These are phyloP conservation scores for Drosophila truncata DNA, from an alignment of 1,140 invertebrate genomes.

Conservation along the genomic window DNA sequence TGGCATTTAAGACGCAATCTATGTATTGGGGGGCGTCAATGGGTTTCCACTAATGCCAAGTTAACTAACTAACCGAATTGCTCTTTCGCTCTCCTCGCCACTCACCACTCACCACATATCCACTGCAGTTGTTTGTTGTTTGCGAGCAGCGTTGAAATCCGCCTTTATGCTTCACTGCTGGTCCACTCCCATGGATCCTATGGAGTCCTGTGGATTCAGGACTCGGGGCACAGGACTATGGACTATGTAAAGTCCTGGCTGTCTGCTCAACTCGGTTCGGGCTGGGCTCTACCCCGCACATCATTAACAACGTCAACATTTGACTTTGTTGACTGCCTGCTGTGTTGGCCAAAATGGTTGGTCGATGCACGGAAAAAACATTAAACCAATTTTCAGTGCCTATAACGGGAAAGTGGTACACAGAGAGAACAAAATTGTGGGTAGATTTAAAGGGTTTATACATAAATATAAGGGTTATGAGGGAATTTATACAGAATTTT, in stretches of 20 bases:
- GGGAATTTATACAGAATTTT: not conserved
- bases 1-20: conserved; percentile 37
- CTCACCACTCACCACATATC: conserved; percentile 2
- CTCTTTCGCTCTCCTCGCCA: conserved; percentile 12
- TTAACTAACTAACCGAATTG: conserved; percentile 67
- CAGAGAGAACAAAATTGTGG: not conserved
- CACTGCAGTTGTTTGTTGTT: conserved; percentile 28
- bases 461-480: not conserved
- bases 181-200: not conserved
- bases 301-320: conserved; percentile 82
- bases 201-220: conserved; percentile 22
- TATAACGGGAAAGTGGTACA: conserved; percentile 45
- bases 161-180: conserved; percentile 51
- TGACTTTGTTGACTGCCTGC: conserved; percentile 75
- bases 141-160: conserved; percentile 58
- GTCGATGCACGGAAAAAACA: conserved; percentile 65
- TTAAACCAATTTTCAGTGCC: conserved; percentile 78
- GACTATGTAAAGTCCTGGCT: not conserved
- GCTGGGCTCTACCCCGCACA: conserved; percentile 51
- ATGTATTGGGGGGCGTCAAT: conserved; percentile 38
- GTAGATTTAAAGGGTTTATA: not conserved
- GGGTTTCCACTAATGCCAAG: conserved; percentile 57
- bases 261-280: conserved; percentile 3
- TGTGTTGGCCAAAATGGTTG: conserved; percentile 64
- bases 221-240: conserved; percentile 1